Evolutionary conservation across 2,888 invertebrate species (phyloP), one percentile per base, ranked within the genome.

Genomic region (Selenia dentaria): DNA sequence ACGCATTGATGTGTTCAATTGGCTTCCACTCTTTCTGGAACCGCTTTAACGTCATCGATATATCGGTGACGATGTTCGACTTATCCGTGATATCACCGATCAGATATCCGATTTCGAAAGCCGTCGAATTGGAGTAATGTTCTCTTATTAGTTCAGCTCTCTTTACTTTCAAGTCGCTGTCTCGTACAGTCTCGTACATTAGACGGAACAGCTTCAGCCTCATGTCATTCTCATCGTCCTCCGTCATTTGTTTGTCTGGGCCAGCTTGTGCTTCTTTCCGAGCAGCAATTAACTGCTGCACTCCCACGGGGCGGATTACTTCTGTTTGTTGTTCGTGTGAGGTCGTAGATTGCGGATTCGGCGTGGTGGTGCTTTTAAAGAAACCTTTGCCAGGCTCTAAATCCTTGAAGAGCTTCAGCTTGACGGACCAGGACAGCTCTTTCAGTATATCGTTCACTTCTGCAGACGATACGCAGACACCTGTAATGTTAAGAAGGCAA

Each of bases 1-100:
- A 86, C 0, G 83, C 85, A 8, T 83, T 86, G 0, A 85, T 79
- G 47, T 85, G 86, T n/a, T 86, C 86, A 12, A 86, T 73, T 0
- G 85, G 85, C n/a, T 66, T 74, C 86, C 85, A 86, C 0, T 69
- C 65, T 0, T 51, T 24, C 6, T 78, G 74, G 0, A 82, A 39
- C 0, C 75, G 54, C 6, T 65, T 63, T 0, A 84, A 6, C 0
- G 84, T 83, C 3, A 45, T 11, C 0, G 77, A 53, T 2, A 85
- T 76, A 10, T 85, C 84, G 0, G 60, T 50, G 64, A 86, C 83
- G 0, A 74, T 60, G 1, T 68, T 74, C 2, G 52, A 72, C 26
- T 83, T 80, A 3, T 84, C 83, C 0, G 74, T 73, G 0, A 82
- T 61, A 26, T 84, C 84, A 0, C 82, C 85, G 47, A 83, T 69